A percentile compares a stretch with the other conserved stretches of the same genome.
Evolutionary conservation across 64 coral and sea anemone species (phyloP).

Genomic region (Montipora cactus): DNA sequence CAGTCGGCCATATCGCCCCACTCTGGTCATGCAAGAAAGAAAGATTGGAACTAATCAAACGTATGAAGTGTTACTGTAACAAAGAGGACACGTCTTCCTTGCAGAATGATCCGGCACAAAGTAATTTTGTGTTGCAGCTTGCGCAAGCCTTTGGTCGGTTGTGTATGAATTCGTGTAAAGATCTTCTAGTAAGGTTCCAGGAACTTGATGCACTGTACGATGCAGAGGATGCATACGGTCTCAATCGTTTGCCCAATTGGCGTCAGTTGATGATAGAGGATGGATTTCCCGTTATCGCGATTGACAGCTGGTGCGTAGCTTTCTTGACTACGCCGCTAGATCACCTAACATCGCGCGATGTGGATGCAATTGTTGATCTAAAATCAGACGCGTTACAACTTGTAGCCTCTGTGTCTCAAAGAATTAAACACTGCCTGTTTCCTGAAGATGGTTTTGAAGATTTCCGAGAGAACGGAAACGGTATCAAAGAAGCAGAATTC

Average conservation of each 20-base stretch:
- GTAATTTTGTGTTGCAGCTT: constrained; percentile 11
- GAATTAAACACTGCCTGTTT: too few species aligned
- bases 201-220: background rate
- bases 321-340: background rate
- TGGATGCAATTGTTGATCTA: too few species aligned
- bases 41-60: background rate
- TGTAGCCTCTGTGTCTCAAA: too few species aligned
- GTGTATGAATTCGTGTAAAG: background rate
- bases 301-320: constrained; percentile 49
- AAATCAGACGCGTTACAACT: too few species aligned
- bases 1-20: background rate
- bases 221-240: constrained; percentile 24
- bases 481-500: too few species aligned
- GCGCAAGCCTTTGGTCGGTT: background rate
- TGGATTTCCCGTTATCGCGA: background rate
- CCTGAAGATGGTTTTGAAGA: too few species aligned
- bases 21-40: background rate
- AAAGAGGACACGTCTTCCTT: background rate
- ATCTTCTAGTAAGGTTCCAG: background rate
- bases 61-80: background rate
- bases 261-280: constrained; percentile 28
- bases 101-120: background rate
- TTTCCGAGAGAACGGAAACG: too few species aligned
- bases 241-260: constrained; percentile 29
- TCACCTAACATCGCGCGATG: too few species aligned